Base-by-base conservation (phyloP, 2,888 invertebrate species). In the Eilema caniola region DNA sequence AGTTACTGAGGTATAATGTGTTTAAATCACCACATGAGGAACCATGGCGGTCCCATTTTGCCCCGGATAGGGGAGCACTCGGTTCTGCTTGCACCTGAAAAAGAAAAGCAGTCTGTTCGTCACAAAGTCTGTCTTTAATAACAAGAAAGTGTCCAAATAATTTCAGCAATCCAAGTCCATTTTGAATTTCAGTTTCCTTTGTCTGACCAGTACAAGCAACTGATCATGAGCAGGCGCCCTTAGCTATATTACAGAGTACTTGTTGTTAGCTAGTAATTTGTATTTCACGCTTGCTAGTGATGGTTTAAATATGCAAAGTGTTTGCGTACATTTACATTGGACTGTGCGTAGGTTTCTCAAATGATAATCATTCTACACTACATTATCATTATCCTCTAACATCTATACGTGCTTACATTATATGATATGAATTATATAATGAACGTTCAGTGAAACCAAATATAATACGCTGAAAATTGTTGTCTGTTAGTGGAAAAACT, bases 241-340 rank as follows among this genome's bases (percentile, higher is more conserved):
- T 61, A 61, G 31, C 5, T 16, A 16, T n/a, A 20, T 47, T 33
- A 28, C 31, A 16, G 56, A 28, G 33, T 37, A 24, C 33, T 57
- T 66, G 23, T 56, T 57, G 28, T 25, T 33, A 23, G n/a, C 57
- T 12, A 33, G 56, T 66, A 66, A 66, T 66, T 66, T 33, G 57
- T 57, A n/a, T n/a, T 59, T 59, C 66, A 59, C 59, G 66, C 23
- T 33, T 37, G 66, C 24, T n/a, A 59, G 31, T 59, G 23, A 66
- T 57, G 20, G 14, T 25, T 5, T 16, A 12, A n/a, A n/a, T n/a
- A 25, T n/a, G 66, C 23, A 41, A 59, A 66, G 25, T 60, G 59
- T 66, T 59, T 41, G 33, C 59, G 59, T 24, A 59, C 33, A 66
- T 66, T 24, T 66, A 57, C 33, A 33, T 14, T 37, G 12, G 37